A percentile compares a stretch with the other conserved stretches of the same genome.
Evolutionary conservation across 1,140 invertebrate species (phyloP).

Genomic region (Drosophila oshimai): DNA sequence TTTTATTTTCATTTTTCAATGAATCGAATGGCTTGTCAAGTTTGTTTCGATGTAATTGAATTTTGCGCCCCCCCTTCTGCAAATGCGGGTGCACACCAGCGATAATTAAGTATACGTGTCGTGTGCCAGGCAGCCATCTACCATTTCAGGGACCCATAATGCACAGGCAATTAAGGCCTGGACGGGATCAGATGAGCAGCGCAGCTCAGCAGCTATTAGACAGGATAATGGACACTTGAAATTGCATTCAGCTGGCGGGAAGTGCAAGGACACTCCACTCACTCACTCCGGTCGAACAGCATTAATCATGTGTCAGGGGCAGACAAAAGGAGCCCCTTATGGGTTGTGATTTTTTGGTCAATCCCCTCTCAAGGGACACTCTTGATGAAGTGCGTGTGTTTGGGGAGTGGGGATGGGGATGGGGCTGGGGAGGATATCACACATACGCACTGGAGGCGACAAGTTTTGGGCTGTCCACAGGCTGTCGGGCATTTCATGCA

Average conservation of each 20-base stretch:
- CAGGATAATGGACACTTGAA: constrained; percentile 52
- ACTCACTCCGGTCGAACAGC: constrained; percentile 18
- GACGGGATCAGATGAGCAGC: constrained; percentile 9
- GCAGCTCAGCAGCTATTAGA: constrained; percentile 30
- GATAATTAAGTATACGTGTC: constrained; percentile 49
- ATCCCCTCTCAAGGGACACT: constrained; percentile 55
- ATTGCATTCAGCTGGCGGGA: constrained; percentile 39
- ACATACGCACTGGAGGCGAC: constrained; percentile 39
- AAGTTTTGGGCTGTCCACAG: constrained; percentile 76
- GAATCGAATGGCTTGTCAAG: constrained; percentile 31
- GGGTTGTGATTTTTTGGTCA: constrained; percentile 63
- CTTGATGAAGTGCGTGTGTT: constrained; percentile 31
- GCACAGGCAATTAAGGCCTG: constrained; percentile 17
- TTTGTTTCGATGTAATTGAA: constrained; percentile 61
- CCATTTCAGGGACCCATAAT: constrained; percentile 25
- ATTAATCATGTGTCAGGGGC: constrained; percentile 58
- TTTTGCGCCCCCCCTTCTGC: constrained; percentile 16
- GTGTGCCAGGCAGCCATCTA: constrained; percentile 22
- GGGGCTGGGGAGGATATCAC: constrained; percentile 4
- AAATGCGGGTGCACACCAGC: not conserved
- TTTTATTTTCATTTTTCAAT: constrained; percentile 34
- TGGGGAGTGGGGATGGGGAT: no score
- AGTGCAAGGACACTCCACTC: constrained; percentile 31
- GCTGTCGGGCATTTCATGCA: constrained; percentile 68
- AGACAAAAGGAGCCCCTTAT: constrained; percentile 36